Conservation (phyloP, 2,113 vertebrate genomes). For the Camelus dromedarius region DNA sequence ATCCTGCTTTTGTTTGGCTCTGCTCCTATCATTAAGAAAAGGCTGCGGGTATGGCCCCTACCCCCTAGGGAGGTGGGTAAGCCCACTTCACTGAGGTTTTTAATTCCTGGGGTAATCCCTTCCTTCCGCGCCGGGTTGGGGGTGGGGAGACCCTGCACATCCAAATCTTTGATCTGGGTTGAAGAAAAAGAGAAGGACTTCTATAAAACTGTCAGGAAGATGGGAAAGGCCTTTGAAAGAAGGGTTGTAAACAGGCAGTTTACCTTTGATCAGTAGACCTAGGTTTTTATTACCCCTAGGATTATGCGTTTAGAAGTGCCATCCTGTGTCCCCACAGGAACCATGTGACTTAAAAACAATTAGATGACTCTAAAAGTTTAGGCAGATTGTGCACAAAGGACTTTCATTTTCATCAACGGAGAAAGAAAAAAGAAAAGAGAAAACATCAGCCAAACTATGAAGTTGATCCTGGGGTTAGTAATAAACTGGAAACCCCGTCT, state of each 20-base stretch:
- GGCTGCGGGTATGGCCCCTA: not conserved
- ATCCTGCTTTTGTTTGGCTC: not conserved
- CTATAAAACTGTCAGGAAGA: slow-evolving; percentile 75
- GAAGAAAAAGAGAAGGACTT: slow-evolving; percentile 63
- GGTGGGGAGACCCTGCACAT: slow-evolving; percentile 14
- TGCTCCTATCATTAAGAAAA: not conserved
- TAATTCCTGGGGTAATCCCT: slow-evolving; percentile 73
- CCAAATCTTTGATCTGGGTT: slow-evolving; percentile 74
- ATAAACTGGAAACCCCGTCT: slow-evolving; percentile 51
- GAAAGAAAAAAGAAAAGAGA: not conserved
- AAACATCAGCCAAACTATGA: slow-evolving; percentile 28
- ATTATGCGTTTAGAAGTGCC: slow-evolving; percentile 64
- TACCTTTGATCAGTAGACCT: slow-evolving; percentile 76
- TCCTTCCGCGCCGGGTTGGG: slow-evolving; percentile 50
- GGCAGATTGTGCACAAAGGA: slow-evolving; percentile 24
- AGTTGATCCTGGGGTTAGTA: not conserved
- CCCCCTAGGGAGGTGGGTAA: not conserved
- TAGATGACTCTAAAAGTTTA: slow-evolving; percentile 61
- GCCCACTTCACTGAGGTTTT: slow-evolving; percentile 23
- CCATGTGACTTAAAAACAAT: slow-evolving; percentile 58
- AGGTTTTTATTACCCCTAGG: slow-evolving; percentile 54
- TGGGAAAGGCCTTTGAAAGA: slow-evolving; percentile 15
- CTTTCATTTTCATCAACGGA: slow-evolving; percentile 62
- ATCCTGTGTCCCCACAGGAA: slow-evolving; percentile 40
- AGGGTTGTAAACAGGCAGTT: slow-evolving; percentile 64